Evolutionary conservation across 2,797 vertebrate species (phyloP).

Genomic region (Thaleichthys pacificus): DNA sequence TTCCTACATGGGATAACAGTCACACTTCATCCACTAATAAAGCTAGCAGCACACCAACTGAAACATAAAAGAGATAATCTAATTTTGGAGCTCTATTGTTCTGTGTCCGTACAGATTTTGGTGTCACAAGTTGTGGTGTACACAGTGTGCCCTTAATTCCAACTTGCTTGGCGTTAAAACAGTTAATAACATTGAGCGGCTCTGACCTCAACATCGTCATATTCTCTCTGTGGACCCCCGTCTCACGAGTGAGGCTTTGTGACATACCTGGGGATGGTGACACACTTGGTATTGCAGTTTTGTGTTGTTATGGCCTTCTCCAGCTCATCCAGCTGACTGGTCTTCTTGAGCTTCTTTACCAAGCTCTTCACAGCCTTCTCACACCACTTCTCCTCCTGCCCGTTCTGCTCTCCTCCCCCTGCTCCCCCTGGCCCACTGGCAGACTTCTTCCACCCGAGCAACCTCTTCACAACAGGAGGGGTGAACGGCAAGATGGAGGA

Average conservation of each 20-base stretch:
- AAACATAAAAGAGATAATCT: background rate
- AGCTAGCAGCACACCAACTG: background rate
- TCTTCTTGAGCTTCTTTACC: constrained; percentile 99
- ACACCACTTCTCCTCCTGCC: constrained; percentile 98
- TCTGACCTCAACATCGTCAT: background rate
- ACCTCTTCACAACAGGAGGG: constrained; percentile 97
- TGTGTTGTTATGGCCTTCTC: constrained; percentile 98
- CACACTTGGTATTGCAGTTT: constrained; percentile 98
- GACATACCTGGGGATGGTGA: constrained; percentile 95
- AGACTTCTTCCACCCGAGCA: constrained; percentile 96
- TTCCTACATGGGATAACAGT: background rate
- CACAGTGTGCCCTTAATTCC: background rate
- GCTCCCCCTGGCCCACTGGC: constrained; percentile 85
- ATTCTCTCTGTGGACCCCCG: background rate
- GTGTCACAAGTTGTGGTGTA: too few species aligned
- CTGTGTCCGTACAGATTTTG: too few species aligned
- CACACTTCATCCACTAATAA: background rate
- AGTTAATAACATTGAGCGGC: background rate
- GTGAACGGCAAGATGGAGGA: constrained; percentile 98
- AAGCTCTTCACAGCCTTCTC: constrained; percentile 98
- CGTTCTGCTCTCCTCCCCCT: constrained; percentile 89
- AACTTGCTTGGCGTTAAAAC: background rate
- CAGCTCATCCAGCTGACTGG: constrained; percentile 95
- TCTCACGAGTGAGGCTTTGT: background rate
- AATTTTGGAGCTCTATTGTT: too few species aligned